These are phyloP conservation scores for Tetragonula carbonaria DNA, from an alignment of 2,888 invertebrate genomes.

Conservation along the genomic window DNA sequence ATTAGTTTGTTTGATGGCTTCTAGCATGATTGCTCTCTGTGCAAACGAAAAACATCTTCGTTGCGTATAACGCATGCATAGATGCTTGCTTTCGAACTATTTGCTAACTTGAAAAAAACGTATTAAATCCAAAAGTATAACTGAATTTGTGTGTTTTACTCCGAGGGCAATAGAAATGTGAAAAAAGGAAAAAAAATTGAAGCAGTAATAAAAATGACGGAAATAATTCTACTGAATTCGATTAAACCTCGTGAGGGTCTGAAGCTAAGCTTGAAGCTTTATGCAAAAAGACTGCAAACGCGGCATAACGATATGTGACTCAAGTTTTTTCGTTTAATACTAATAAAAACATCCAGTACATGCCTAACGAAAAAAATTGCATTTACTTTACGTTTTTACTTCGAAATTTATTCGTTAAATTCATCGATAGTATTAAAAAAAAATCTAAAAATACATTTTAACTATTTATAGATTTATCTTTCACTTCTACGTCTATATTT, in stretches of 20 bases:
- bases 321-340: neutral
- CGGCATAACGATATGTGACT: too few relatives aligned
- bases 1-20: conserved; percentile 58
- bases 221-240: conserved; percentile 11
- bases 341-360: neutral
- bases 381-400: too few relatives aligned
- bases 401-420: neutral
- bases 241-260: neutral
- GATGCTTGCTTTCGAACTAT: conserved; percentile 27
- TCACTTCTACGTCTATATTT: neutral
- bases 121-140: neutral
- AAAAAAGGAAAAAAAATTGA: neutral
- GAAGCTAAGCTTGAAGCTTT: neutral
- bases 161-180: neutral
- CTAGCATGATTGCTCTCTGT: conserved; percentile 45
- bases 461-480: neutral
- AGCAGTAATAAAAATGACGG: neutral
- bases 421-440: neutral
- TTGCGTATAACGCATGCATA: conserved; percentile 23
- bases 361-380: conserved; percentile 24
- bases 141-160: neutral
- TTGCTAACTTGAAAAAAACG: conserved; percentile 29
- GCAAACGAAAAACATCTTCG: conserved; percentile 51
- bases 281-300: neutral
- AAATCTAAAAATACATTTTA: neutral